Conservation (phyloP, 2,888 invertebrate genomes). For the Scaptomyza tumidula region DNA sequence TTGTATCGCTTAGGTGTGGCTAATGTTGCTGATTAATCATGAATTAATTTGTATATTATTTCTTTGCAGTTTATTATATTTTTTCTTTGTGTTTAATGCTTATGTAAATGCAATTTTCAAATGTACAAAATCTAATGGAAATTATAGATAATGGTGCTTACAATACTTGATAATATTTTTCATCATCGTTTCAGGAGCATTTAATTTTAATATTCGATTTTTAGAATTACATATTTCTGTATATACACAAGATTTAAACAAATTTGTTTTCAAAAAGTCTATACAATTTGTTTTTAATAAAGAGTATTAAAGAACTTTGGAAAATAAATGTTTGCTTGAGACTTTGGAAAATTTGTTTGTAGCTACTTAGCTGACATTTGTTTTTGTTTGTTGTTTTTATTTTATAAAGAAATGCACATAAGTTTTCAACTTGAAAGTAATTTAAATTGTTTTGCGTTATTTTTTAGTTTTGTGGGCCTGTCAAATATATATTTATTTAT, state of each 20-base stretch:
- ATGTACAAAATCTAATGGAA: slow-evolving; percentile 71
- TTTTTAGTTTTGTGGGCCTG: slow-evolving; percentile 33
- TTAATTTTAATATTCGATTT: slow-evolving; percentile 14
- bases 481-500: slow-evolving; percentile 38
- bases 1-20: slow-evolving; percentile 49
- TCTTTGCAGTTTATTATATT: slow-evolving; percentile 11
- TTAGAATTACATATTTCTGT: slow-evolving; percentile 32
- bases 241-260: slow-evolving; percentile 49
- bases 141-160: slow-evolving; percentile 41
- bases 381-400: slow-evolving; percentile 23
- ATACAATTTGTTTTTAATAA: slow-evolving; percentile 44
- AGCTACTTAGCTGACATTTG: slow-evolving; percentile 44
- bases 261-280: slow-evolving; percentile 44
- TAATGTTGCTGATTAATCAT: slow-evolving; percentile 71
- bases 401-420: slow-evolving; percentile 50
- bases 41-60: slow-evolving; percentile 47
- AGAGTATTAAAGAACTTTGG: slow-evolving; percentile 39
- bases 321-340: slow-evolving; percentile 40
- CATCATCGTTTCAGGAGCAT: slow-evolving; percentile 39
- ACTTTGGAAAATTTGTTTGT: slow-evolving; percentile 48
- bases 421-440: slow-evolving; percentile 44
- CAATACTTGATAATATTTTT: slow-evolving; percentile 37
- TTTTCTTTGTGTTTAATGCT: slow-evolving; percentile 11
- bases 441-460: slow-evolving; percentile 21
- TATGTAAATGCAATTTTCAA: slow-evolving; percentile 69